Conservation (phyloP, 1,140 invertebrate species). For the Drosophila kepulauana region DNA sequence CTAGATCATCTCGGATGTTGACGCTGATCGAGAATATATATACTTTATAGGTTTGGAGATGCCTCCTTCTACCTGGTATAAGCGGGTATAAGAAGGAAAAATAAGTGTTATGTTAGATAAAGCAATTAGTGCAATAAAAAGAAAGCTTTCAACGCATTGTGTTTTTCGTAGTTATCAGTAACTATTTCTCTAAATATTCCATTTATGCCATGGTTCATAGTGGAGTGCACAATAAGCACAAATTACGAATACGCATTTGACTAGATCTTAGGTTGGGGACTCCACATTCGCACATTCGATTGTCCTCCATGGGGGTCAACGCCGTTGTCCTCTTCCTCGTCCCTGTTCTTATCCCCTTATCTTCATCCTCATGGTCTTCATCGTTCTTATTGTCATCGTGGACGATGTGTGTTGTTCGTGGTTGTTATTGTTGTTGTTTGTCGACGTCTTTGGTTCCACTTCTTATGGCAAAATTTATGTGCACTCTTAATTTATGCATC, state of each 20-base stretch:
- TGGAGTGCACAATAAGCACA: constrained; percentile 75
- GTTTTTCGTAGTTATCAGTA: no score
- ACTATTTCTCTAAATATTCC: no score
- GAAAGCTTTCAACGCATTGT: no score
- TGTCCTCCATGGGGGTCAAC: constrained; percentile 66
- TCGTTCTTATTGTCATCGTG: no score
- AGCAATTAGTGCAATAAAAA: no score
- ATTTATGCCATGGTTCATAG: no score
- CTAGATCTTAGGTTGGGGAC: constrained; percentile 17
- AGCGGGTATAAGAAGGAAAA: no score
- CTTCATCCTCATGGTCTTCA: neutral
- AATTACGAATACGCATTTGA: constrained; percentile 74
- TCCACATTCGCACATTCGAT: constrained; percentile 45
- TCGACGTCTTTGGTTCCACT: constrained; percentile 61
- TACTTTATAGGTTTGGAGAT: no score
- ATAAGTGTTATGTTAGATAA: no score
- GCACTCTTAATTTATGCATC: constrained; percentile 74
- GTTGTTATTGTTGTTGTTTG: constrained; percentile 10
- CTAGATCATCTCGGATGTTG: no score
- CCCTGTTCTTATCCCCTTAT: constrained; percentile 1
- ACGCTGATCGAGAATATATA: no score
- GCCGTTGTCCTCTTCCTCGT: constrained; percentile 19
- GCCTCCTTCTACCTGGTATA: no score
- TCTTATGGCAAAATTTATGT: constrained; percentile 77
- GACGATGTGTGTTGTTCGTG: constrained; percentile 7